A percentile compares a stretch with the other conserved stretches of the same genome.
Conservation (phyloP, 2,113 vertebrate genomes). For the Tringa solitaria region DNA sequence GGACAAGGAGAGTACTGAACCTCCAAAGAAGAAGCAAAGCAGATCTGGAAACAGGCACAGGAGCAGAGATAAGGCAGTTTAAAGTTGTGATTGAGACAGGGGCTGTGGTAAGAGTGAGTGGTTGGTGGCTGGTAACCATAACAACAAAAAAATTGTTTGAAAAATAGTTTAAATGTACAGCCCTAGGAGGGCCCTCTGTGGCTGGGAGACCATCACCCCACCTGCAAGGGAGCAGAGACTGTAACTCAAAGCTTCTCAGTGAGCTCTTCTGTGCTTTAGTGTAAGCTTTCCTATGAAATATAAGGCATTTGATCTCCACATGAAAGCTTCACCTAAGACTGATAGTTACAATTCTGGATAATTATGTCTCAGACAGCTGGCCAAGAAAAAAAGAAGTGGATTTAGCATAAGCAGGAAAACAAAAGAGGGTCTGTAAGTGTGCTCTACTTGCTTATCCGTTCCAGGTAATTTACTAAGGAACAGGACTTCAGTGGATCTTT, state of each 20-base stretch:
- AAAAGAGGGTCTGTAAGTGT: neutral
- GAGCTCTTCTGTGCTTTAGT: neutral
- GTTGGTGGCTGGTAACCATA: neutral
- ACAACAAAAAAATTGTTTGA: neutral
- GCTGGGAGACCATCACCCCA: neutral
- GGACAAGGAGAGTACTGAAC: neutral
- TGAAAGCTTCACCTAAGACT: conserved; percentile 15
- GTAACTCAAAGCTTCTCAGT: neutral
- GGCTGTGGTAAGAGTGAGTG: neutral
- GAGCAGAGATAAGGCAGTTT: neutral
- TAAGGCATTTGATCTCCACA: conserved; percentile 10
- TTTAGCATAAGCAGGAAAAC: conserved; percentile 28
- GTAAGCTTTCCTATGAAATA: neutral
- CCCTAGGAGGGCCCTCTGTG: neutral
- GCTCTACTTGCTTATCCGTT: neutral
- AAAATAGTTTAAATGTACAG: neutral
- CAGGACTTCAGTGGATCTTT: conserved; percentile 12
- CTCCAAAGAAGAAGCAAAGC: neutral
- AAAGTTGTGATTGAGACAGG: neutral
- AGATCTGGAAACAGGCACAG: neutral
- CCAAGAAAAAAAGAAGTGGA: neutral
- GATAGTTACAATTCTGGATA: neutral
- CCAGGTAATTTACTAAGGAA: conserved; percentile 31
- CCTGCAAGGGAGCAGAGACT: neutral
- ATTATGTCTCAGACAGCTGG: neutral